phyloP scores from a whole-genome alignment of 2,888 invertebrate species.

The Drosophila lacicola region DNA sequence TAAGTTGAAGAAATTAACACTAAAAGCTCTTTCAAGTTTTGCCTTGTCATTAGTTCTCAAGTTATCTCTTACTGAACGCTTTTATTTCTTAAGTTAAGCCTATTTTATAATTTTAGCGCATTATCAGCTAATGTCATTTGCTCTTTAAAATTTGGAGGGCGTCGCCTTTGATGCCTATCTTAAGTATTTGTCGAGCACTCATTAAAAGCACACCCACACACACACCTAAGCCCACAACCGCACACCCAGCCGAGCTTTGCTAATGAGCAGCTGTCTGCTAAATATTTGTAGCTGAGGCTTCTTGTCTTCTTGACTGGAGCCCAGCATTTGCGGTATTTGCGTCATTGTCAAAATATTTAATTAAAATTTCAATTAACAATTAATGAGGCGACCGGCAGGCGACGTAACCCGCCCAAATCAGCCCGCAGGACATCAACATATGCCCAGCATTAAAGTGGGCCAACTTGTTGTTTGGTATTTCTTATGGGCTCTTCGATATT shows the following conservation, averaged over 20 bases:
- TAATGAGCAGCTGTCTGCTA: slow-evolving; percentile 59
- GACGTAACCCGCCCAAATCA: slow-evolving; percentile 1
- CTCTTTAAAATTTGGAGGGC: slow-evolving; percentile 6
- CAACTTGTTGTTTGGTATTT: slow-evolving; percentile 15
- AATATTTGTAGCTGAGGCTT: slow-evolving; percentile 21
- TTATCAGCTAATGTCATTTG: slow-evolving; percentile 25
- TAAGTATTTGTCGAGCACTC: slow-evolving; percentile 31
- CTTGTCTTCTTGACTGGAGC: slow-evolving; percentile 25
- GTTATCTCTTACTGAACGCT: not conserved
- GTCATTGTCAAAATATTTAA: slow-evolving; percentile 74
- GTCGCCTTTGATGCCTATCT: slow-evolving; percentile 24
- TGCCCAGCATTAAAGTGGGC: slow-evolving; percentile 7
- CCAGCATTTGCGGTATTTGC: slow-evolving; percentile 63
- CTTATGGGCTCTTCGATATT: slow-evolving; percentile 20
- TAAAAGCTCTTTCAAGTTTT: too few relatives aligned
- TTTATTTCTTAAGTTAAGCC: not conserved
- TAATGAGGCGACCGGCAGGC: slow-evolving; percentile 53
- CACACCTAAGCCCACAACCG: not conserved
- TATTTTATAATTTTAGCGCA: not conserved
- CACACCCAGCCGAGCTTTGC: slow-evolving; percentile 10
- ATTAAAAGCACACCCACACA: slow-evolving; percentile 33
- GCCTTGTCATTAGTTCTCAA: not conserved
- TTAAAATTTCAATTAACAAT: slow-evolving; percentile 78
- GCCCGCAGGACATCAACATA: slow-evolving; percentile 18
- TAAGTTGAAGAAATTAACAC: too few relatives aligned